These are phyloP conservation scores for Falco concolor DNA, from an alignment of 2,797 vertebrate genomes.

Conservation along the genomic window DNA sequence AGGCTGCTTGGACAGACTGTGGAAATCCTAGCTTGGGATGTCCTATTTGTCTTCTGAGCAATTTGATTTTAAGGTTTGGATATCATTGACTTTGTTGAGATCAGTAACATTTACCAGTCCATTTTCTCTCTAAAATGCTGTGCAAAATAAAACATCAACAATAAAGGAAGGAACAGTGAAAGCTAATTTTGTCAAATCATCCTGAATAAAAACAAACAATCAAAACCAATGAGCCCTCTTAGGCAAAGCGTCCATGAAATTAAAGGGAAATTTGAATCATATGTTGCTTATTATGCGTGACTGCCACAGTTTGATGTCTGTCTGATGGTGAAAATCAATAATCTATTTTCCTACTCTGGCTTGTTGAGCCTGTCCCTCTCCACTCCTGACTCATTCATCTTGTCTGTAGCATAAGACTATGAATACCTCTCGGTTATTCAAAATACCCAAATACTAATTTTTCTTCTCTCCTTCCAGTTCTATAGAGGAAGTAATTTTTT, in stretches of 20 bases:
- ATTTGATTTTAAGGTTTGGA: not conserved
- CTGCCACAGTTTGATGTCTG: slow-evolving; percentile 14
- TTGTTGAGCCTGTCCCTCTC: not conserved
- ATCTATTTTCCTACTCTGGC: not conserved
- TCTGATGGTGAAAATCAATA: slow-evolving; percentile 30
- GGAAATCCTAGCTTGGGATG: not conserved
- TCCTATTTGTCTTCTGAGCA: not conserved
- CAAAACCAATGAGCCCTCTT: slow-evolving; percentile 48
- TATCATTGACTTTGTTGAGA: not conserved
- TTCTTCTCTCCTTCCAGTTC: not conserved
- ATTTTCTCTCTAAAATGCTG: not conserved
- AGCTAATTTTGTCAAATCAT: slow-evolving; percentile 18
- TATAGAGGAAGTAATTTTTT: not conserved
- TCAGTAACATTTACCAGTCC: not conserved
- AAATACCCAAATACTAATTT: not conserved
- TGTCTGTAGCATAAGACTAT: not conserved
- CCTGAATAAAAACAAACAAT: slow-evolving; percentile 23
- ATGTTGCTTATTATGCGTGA: slow-evolving; percentile 41
- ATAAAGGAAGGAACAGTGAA: not conserved
- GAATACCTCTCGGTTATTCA: not conserved
- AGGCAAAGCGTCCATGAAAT: slow-evolving; percentile 9
- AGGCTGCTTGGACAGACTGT: not conserved
- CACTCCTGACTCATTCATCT: not conserved
- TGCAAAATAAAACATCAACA: not conserved
- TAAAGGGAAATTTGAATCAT: slow-evolving; percentile 55